A percentile compares a stretch with the other conserved stretches of the same genome.
Evolutionary conservation across 2,113 vertebrate genomes (phyloP).

Genomic region (Atrichornis clamosus): DNA sequence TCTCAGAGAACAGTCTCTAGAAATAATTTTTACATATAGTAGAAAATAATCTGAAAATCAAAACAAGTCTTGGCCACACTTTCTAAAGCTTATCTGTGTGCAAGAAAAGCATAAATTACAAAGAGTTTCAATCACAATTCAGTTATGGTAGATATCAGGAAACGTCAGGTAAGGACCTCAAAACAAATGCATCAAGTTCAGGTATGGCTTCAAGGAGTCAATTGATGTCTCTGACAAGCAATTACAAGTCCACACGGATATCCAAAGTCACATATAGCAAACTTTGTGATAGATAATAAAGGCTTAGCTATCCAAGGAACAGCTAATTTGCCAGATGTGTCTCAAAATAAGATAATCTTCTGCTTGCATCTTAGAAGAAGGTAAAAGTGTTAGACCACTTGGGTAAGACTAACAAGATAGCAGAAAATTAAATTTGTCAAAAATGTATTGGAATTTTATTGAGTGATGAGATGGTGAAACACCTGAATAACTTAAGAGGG

Average conservation of each 20-base stretch:
- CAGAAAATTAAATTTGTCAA: constrained; percentile 26
- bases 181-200: constrained; percentile 10
- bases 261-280: constrained; percentile 32
- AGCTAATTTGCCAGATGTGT: constrained; percentile 34
- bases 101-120: not conserved
- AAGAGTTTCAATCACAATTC: constrained; percentile 13
- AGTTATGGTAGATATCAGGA: not conserved
- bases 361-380: constrained; percentile 3
- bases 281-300: not conserved
- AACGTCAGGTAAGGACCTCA: not conserved
- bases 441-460: not conserved
- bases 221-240: constrained; percentile 14
- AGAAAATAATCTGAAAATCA: not conserved
- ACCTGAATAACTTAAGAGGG: not conserved
- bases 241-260: constrained; percentile 4
- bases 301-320: not conserved
- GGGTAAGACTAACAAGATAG: not conserved
- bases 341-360: constrained; percentile 26
- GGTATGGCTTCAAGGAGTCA: constrained; percentile 23
- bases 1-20: not conserved
- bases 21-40: not conserved
- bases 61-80: not conserved
- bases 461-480: not conserved
- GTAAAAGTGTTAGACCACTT: constrained; percentile 16
- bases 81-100: not conserved